phyloP scores from a whole-genome alignment of 1,140 invertebrate genomes.

The Phymorhynchus buccinoides region DNA sequence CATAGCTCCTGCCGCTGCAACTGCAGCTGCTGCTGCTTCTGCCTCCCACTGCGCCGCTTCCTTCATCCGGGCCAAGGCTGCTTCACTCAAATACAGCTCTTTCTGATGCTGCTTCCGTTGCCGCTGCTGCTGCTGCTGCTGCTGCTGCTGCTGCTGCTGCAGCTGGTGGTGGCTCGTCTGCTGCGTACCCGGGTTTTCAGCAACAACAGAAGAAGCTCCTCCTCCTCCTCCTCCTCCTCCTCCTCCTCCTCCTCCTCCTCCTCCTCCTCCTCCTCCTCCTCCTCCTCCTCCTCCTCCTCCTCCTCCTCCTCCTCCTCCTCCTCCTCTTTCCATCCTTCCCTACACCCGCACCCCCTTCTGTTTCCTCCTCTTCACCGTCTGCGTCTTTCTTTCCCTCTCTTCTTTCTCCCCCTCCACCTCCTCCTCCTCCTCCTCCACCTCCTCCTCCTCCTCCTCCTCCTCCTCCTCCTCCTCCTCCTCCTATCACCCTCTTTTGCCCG shows the following conservation, averaged over 20 bases:
- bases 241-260: background rate
- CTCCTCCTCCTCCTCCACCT: background rate
- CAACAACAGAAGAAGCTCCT: no score
- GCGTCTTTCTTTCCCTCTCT: no score
- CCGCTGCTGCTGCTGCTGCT: background rate
- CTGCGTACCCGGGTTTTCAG: background rate
- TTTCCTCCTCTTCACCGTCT: no score
- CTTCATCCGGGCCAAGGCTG: background rate
- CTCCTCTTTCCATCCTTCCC: background rate
- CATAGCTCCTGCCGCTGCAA: no score
- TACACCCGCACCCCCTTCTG: background rate
- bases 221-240: background rate
- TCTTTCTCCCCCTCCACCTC: no score
- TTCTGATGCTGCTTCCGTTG: background rate
- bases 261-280: no score
- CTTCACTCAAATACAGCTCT: background rate
- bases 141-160: background rate
- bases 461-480: background rate
- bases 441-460: background rate
- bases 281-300: no score
- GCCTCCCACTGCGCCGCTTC: constrained; percentile 1
- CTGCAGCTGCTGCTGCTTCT: background rate
- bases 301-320: background rate
- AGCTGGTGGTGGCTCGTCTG: background rate
- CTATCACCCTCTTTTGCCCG: background rate